phyloP scores from a whole-genome alignment of 2,113 vertebrate genomes.

The Nesoenas mayeri region DNA sequence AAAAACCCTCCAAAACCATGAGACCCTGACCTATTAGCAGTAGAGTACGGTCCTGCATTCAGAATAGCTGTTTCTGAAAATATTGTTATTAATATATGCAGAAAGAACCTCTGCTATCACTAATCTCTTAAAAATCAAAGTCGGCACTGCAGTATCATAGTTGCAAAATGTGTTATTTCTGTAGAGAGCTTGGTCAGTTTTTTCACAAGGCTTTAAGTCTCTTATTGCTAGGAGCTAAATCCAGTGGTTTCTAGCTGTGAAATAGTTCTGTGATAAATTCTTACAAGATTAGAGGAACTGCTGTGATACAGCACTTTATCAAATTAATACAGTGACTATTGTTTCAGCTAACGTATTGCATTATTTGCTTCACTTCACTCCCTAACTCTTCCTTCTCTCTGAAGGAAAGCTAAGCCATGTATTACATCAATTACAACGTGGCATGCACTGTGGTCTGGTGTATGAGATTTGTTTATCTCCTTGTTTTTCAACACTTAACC shows the following conservation, averaged over 20 bases:
- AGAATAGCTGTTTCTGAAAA: neutral
- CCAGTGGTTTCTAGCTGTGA: neutral
- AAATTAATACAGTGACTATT: neutral
- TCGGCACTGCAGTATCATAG: neutral
- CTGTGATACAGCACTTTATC: neutral
- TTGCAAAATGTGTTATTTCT: neutral
- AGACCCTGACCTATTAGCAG: neutral
- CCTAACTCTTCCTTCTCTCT: neutral
- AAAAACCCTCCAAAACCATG: neutral
- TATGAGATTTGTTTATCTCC: slow-evolving; percentile 49
- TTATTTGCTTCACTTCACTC: slow-evolving; percentile 39
- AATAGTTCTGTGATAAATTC: neutral
- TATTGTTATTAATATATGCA: neutral
- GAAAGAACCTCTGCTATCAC: neutral
- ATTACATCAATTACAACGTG: neutral
- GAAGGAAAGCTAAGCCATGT: neutral
- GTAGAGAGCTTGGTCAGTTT: neutral
- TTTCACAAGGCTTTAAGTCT: neutral
- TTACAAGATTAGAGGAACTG: neutral
- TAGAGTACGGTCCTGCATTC: neutral
- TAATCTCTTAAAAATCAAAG: neutral
- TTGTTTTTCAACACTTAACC: slow-evolving; percentile 52
- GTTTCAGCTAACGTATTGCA: neutral
- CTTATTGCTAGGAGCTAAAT: neutral
- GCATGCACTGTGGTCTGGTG: neutral